Evolutionary conservation across 2,113 vertebrate species (phyloP), one percentile per base, ranked within the genome.

Genomic region (Carollia perspicillata): DNA sequence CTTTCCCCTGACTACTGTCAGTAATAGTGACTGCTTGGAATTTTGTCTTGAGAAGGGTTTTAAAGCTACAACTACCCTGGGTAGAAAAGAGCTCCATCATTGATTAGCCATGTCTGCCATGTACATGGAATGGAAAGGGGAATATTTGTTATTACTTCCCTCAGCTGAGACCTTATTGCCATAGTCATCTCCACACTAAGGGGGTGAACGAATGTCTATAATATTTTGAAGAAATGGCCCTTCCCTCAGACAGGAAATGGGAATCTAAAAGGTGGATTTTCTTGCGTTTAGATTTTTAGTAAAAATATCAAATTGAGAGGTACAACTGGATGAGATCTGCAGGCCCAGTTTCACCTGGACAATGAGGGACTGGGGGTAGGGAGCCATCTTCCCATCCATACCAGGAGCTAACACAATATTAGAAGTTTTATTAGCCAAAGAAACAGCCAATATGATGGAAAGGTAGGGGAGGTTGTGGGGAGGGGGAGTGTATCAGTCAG

Each of bases 1-100:
- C 77, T 87, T 94, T 77, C 30, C 78, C 71, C 51, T 77, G 51
- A 71, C 18, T 69, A 16, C 47, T 83, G 0, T 77, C 60, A 68
- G 18, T 77, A 88, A 20, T 44, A 71, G 60, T 22, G 51, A 84
- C 58, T 4, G 0, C 14, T 84, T 94, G 26, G 44, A 37, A 37
- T 87, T 58, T 94, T 88, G 35, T 84, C 75, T 74, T 74, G 33
- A 95, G 44, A 72, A 74, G 47, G 65, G 42, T 55, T 87, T 96
- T 83, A 88, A 77, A 81, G 26, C 33, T 94, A 0, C 8, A 84
- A 42, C 23, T 83, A 37, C 12, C 26, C 75, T 51, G 42, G 77
- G 58, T 83, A n/a, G 28, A 49, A 58, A 79, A 85, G 49, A 86
- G 58, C 30, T 37, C 42, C 69, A 30, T 77, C 68, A 14, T 68